These are phyloP conservation scores for Reinhardtius hippoglossoides DNA, from an alignment of 2,113 vertebrate genomes.

Conservation along the genomic window DNA sequence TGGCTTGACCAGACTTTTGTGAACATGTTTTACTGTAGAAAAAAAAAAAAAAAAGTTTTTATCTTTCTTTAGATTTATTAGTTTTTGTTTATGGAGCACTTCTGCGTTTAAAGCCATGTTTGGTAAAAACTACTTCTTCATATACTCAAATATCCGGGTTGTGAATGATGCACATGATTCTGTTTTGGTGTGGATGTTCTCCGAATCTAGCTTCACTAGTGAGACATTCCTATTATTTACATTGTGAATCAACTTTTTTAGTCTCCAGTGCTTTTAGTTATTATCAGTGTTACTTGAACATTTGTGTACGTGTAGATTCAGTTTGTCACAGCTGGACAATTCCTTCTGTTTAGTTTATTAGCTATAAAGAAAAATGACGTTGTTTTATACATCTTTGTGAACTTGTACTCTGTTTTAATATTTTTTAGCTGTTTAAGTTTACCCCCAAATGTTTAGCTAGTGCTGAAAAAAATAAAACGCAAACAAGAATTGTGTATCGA, in stretches of 20 bases:
- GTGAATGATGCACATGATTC: slow-evolving; percentile 33
- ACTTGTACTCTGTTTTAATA: slow-evolving; percentile 73
- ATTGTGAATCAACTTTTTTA: slow-evolving; percentile 67
- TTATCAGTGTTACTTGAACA: slow-evolving; percentile 68
- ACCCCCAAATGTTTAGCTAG: slow-evolving; percentile 79
- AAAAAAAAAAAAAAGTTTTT: slow-evolving; percentile 12
- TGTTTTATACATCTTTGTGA: slow-evolving; percentile 69
- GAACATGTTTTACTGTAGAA: slow-evolving; percentile 24
- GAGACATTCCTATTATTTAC: slow-evolving; percentile 32
- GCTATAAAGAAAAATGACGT: slow-evolving; percentile 26
- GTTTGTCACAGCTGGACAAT: slow-evolving; percentile 48
- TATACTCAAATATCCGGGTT: slow-evolving; percentile 48
- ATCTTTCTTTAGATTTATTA: neutral
- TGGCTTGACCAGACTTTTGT: slow-evolving; percentile 37
- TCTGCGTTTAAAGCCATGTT: slow-evolving; percentile 11
- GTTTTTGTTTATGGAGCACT: slow-evolving; percentile 26
- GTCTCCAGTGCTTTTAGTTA: slow-evolving; percentile 64
- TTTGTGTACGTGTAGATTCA: slow-evolving; percentile 61
- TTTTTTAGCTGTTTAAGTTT: slow-evolving; percentile 74
- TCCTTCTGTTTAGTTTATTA: slow-evolving; percentile 42
- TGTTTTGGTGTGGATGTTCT: slow-evolving; percentile 13
- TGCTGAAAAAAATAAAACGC: slow-evolving; percentile 70
- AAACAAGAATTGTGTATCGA: slow-evolving; percentile 80
- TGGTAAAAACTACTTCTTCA: slow-evolving; percentile 32
- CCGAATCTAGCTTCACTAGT: neutral